Evolutionary conservation across 2,888 invertebrate genomes (phyloP).

Genomic region (Lasioglossum leucozonium): DNA sequence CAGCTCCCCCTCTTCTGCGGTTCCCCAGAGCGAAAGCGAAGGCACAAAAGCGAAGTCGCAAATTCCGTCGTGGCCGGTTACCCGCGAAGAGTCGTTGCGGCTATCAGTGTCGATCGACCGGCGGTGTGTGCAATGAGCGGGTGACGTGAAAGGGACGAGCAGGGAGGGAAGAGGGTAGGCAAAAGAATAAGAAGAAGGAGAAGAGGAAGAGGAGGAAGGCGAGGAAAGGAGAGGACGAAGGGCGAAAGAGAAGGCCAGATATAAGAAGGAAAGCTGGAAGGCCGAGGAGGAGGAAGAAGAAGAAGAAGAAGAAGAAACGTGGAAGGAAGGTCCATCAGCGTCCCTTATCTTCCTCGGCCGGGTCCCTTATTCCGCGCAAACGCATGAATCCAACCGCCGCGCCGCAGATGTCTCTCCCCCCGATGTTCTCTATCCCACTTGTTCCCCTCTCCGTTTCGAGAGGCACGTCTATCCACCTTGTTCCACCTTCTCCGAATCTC

Average conservation of each 20-base stretch:
- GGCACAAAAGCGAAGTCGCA: slow-evolving; percentile 67
- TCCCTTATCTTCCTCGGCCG: slow-evolving; percentile 75
- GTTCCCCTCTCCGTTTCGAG: slow-evolving; percentile 24
- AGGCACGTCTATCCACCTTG: slow-evolving; percentile 37
- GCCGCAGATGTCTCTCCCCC: slow-evolving; percentile 64
- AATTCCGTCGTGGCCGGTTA: slow-evolving; percentile 69
- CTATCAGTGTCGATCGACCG: slow-evolving; percentile 86
- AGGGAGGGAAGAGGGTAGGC: not conserved
- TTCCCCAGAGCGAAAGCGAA: slow-evolving; percentile 37
- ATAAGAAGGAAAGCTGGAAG: not conserved
- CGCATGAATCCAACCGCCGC: slow-evolving; percentile 74
- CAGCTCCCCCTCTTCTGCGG: slow-evolving; percentile 32
- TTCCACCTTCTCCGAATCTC: slow-evolving; percentile 34
- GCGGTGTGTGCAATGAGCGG: slow-evolving; percentile 73
- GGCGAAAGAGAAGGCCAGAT: slow-evolving; percentile 38
- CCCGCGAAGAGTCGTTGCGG: slow-evolving; percentile 69
- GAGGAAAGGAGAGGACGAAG: slow-evolving; percentile 11
- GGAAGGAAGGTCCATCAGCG: slow-evolving; percentile 72
- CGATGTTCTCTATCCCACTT: slow-evolving; percentile 28
- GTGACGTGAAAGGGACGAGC: slow-evolving; percentile 73
- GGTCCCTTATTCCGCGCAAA: slow-evolving; percentile 78
- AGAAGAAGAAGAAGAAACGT: slow-evolving; percentile 24
- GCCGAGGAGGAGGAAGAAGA: slow-evolving; percentile 16
- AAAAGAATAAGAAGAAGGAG: not conserved
- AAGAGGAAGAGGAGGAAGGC: not conserved